Conservation (phyloP, 2,888 invertebrate species). For the Melanchra persicariae region DNA sequence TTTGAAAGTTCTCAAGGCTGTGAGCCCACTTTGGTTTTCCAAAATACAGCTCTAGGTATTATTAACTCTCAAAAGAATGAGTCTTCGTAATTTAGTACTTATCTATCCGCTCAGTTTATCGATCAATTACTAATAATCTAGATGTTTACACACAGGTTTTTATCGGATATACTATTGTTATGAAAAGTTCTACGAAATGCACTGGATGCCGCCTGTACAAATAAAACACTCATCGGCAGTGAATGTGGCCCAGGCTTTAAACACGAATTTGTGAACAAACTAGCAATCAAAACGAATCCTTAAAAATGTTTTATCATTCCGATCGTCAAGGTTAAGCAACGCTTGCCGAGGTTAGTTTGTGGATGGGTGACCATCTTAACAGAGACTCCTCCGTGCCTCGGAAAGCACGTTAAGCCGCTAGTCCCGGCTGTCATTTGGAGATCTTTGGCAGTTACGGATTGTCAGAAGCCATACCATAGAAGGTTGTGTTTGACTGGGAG, state of each 20-base stretch:
- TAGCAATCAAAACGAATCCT: background rate
- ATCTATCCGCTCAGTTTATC: slow-evolving; percentile 27
- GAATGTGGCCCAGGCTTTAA: background rate
- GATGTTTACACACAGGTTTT: slow-evolving; percentile 29
- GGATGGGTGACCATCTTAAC: too few relatives aligned
- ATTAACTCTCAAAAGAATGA: background rate
- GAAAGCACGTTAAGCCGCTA: too few relatives aligned
- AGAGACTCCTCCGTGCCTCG: too few relatives aligned
- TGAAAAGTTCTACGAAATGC: slow-evolving; percentile 27
- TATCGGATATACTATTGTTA: slow-evolving; percentile 23
- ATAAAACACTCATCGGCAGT: background rate
- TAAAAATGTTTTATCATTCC: too few relatives aligned
- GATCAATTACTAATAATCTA: slow-evolving; percentile 23
- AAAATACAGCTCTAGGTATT: background rate
- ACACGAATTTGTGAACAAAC: background rate
- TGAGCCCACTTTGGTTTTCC: background rate
- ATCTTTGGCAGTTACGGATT: too few relatives aligned
- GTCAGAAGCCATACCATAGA: too few relatives aligned
- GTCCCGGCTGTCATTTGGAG: too few relatives aligned
- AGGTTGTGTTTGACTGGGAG: too few relatives aligned
- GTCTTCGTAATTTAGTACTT: slow-evolving; percentile 1
- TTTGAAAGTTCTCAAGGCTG: too few relatives aligned
- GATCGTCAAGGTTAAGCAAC: too few relatives aligned
- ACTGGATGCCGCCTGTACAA: background rate
- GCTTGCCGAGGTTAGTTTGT: too few relatives aligned